These are phyloP conservation scores for Aethes cnicana DNA, from an alignment of 2,888 invertebrate genomes.

Conservation along the genomic window DNA sequence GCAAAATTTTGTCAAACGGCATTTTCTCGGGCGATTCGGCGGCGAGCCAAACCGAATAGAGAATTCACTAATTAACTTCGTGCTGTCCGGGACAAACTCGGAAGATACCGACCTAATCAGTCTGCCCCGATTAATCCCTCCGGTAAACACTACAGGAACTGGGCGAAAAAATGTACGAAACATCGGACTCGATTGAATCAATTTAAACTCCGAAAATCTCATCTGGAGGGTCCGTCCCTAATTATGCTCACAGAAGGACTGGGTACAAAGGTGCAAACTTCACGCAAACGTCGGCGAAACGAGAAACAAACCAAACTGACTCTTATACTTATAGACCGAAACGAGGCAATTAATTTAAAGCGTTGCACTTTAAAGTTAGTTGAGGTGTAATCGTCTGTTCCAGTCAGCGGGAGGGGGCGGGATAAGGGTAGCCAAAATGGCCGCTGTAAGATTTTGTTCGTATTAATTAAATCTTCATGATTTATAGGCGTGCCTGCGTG, in stretches of 20 bases:
- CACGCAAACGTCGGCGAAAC: constrained; percentile 40
- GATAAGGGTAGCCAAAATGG: constrained; percentile 77
- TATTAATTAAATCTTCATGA: constrained; percentile 82
- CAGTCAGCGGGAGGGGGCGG: constrained; percentile 63
- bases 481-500: constrained; percentile 68
- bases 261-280: constrained; percentile 66
- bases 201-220: constrained; percentile 78
- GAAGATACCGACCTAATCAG: constrained; percentile 21
- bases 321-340: constrained; percentile 37
- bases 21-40: constrained; percentile 1
- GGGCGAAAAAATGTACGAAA: constrained; percentile 46
- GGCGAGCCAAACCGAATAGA: constrained; percentile 21
- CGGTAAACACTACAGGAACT: constrained; percentile 24
- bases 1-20: neutral
- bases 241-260: constrained; percentile 76
- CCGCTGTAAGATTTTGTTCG: constrained; percentile 79
- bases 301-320: constrained; percentile 35
- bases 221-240: constrained; percentile 77
- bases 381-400: constrained; percentile 76
- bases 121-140: constrained; percentile 22
- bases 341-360: constrained; percentile 29
- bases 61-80: constrained; percentile 23
- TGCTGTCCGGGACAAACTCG: constrained; percentile 7
- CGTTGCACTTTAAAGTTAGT: constrained; percentile 47
- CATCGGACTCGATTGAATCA: constrained; percentile 78